Evolutionary conservation across 2,888 invertebrate genomes (phyloP).

Genomic region (Nomada ruficornis): DNA sequence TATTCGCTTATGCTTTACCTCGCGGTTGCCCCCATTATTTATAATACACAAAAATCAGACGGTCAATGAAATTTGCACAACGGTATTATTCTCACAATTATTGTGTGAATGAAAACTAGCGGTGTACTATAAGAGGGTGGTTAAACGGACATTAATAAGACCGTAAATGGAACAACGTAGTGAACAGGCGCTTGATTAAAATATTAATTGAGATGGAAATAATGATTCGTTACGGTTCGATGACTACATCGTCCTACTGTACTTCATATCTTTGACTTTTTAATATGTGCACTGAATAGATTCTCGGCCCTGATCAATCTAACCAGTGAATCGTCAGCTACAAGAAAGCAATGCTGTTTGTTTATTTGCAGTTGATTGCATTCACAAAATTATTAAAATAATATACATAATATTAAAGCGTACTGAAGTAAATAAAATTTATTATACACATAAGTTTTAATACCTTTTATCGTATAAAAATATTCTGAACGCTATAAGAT

Average conservation of each 20-base stretch:
- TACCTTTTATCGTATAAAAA: too few relatives aligned
- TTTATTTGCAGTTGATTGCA: constrained; percentile 13
- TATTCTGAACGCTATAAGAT: too few relatives aligned
- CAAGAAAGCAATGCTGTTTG: constrained; percentile 17
- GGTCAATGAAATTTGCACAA: constrained; percentile 36
- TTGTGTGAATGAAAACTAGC: constrained; percentile 33
- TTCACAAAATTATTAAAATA: constrained; percentile 1
- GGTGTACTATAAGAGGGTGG: constrained; percentile 43
- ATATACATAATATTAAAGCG: background rate
- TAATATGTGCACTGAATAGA: constrained; percentile 59
- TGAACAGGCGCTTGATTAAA: constrained; percentile 83
- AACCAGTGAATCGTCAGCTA: constrained; percentile 38
- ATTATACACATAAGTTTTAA: background rate
- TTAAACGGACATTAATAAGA: constrained; percentile 60
- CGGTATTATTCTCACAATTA: constrained; percentile 29
- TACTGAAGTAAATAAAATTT: background rate
- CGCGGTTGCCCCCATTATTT: too few relatives aligned
- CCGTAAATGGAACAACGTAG: constrained; percentile 83
- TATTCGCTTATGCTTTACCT: too few relatives aligned
- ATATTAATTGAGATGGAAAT: constrained; percentile 84
- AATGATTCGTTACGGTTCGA: constrained; percentile 80
- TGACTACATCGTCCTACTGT: constrained; percentile 61
- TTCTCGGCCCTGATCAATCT: constrained; percentile 49
- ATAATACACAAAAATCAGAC: background rate
- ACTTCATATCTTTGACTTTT: constrained; percentile 59